Evolutionary conservation across 2,888 invertebrate species (phyloP).

Genomic region (Agrotis exclamationis): DNA sequence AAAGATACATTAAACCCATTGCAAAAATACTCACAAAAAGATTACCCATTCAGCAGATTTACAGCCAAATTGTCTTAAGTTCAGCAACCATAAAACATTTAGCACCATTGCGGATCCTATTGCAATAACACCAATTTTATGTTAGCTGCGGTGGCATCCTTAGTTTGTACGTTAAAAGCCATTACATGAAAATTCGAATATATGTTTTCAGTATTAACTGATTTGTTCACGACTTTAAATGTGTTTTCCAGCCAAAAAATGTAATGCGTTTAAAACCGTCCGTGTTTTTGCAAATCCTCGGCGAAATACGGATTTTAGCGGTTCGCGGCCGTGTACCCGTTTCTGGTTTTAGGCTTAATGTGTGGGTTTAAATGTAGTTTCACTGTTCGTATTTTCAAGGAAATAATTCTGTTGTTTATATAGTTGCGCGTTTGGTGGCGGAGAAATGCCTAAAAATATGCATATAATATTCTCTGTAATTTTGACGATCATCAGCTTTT

Average conservation of each 20-base stretch:
- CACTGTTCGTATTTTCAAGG: slow-evolving; percentile 18
- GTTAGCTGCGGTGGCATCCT: slow-evolving; percentile 30
- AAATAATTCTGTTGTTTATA: slow-evolving; percentile 16
- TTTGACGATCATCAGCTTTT: too few relatives aligned
- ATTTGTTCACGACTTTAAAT: slow-evolving; percentile 55
- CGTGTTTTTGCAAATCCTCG: slow-evolving; percentile 60
- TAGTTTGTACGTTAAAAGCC: slow-evolving; percentile 53
- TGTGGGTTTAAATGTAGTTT: slow-evolving; percentile 28
- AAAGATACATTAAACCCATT: slow-evolving; percentile 2
- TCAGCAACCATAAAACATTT: slow-evolving; percentile 55
- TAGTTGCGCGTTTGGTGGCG: neutral
- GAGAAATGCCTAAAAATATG: neutral
- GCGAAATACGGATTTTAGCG: slow-evolving; percentile 48
- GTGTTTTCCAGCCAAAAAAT: slow-evolving; percentile 54
- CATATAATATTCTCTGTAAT: neutral
- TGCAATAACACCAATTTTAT: slow-evolving; percentile 58
- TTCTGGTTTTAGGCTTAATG: slow-evolving; percentile 53
- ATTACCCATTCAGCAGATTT: slow-evolving; percentile 29
- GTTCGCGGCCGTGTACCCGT: slow-evolving; percentile 21
- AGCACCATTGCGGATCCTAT: slow-evolving; percentile 30
- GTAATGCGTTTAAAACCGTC: slow-evolving; percentile 59
- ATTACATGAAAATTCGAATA: slow-evolving; percentile 52
- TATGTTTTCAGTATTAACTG: slow-evolving; percentile 59
- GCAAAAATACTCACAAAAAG: slow-evolving; percentile 11
- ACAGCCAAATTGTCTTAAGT: slow-evolving; percentile 37